Evolutionary conservation across 2,113 vertebrate species (phyloP).

Genomic region (Leucopsar rothschildi): DNA sequence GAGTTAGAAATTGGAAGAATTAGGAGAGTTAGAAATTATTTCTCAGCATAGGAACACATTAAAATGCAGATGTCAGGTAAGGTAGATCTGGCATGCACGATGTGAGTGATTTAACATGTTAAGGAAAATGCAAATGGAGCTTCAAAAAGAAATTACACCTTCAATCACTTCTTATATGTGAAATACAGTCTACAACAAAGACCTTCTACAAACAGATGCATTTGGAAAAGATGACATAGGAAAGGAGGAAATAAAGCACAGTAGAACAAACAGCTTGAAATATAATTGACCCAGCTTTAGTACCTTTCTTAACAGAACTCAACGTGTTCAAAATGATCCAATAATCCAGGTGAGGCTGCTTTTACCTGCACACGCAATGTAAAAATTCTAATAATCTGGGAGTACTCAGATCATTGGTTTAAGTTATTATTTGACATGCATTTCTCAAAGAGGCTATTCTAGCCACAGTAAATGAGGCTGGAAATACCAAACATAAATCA

Average conservation of each 20-base stretch:
- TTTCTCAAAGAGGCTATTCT: neutral
- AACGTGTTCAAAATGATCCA: neutral
- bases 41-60: neutral
- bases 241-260: neutral
- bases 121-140: neutral
- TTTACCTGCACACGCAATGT: neutral
- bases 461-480: neutral
- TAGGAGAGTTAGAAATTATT: neutral
- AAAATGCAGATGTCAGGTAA: neutral
- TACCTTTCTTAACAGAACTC: neutral
- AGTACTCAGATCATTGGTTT: neutral
- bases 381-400: neutral
- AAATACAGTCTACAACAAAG: neutral
- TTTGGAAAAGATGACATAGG: neutral
- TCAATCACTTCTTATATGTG: neutral
- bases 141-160: neutral
- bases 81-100: neutral
- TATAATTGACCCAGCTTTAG: neutral
- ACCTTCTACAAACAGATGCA: neutral
- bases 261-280: neutral
- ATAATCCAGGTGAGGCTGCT: neutral
- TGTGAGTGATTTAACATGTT: neutral
- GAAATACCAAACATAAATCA: neutral
- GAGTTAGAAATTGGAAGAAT: neutral
- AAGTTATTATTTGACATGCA: neutral